Evolutionary conservation across 2,888 invertebrate genomes (phyloP).

Genomic region (Agonopterix alstromeriana): DNA sequence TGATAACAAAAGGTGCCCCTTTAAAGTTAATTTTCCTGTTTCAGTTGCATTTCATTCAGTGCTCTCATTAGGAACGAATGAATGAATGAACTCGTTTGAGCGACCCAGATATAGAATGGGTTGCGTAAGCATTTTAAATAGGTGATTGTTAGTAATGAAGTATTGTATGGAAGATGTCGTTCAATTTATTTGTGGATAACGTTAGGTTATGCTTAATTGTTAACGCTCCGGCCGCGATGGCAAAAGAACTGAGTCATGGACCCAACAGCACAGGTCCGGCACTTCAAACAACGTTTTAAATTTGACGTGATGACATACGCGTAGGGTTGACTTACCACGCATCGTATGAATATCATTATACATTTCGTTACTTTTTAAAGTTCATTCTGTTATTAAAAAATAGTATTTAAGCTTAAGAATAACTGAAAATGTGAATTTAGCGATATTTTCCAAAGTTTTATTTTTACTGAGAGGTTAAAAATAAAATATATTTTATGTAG

Average conservation of each 20-base stretch:
- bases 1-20: background rate
- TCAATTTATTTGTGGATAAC: background rate
- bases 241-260: background rate
- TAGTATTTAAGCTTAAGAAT: too few relatives aligned
- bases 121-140: conserved; percentile 24
- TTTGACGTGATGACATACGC: too few relatives aligned
- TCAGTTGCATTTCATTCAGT: conserved; percentile 22
- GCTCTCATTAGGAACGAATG: conserved; percentile 37
- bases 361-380: too few relatives aligned
- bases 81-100: conserved; percentile 32
- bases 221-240: background rate
- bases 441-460: too few relatives aligned
- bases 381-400: too few relatives aligned
- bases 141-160: conserved; percentile 25
- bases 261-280: background rate
- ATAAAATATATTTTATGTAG: too few relatives aligned
- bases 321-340: too few relatives aligned
- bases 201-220: background rate
- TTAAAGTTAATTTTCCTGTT: conserved; percentile 5
- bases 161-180: conserved; percentile 16
- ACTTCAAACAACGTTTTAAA: too few relatives aligned
- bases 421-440: too few relatives aligned
- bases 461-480: too few relatives aligned
- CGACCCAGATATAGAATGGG: background rate
- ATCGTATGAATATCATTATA: too few relatives aligned